A percentile compares a stretch with the other conserved stretches of the same genome.
phyloP scores from a whole-genome alignment of 2,113 vertebrate genomes.

The Ictidomys tridecemlineatus region DNA sequence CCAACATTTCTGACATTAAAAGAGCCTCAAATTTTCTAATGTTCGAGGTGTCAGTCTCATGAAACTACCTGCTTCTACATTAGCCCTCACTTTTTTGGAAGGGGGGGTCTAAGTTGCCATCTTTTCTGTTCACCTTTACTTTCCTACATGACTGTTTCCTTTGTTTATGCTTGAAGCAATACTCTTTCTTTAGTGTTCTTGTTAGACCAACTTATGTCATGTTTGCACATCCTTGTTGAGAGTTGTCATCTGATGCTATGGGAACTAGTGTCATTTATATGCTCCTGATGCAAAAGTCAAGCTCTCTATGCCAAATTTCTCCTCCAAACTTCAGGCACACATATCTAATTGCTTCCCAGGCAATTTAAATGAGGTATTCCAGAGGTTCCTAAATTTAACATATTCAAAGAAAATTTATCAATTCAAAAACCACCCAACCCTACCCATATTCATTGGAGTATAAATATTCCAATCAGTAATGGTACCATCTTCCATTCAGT shows the following conservation, averaged over 20 bases:
- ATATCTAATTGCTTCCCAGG: background rate
- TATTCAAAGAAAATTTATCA: background rate
- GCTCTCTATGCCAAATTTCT: background rate
- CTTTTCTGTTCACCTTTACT: background rate
- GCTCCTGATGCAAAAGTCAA: background rate
- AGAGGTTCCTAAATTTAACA: background rate
- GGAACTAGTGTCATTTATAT: background rate
- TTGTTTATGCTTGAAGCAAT: background rate
- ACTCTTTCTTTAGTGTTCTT: background rate
- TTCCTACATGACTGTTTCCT: background rate
- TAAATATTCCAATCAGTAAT: background rate
- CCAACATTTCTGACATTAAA: background rate
- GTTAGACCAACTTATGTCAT: background rate
- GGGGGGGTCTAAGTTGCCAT: background rate
- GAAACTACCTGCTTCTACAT: background rate
- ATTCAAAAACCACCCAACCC: background rate
- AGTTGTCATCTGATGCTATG: background rate
- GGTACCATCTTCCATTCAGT: background rate
- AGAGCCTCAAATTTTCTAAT: background rate
- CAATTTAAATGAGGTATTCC: background rate
- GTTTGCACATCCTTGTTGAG: background rate
- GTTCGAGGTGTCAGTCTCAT: rapidly evolving
- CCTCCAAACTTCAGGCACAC: background rate
- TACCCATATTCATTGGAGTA: background rate
- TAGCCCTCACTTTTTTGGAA: rapidly evolving